These are phyloP conservation scores for Anoncus sp. DNA, from an alignment of 2,888 invertebrate genomes.

Conservation along the genomic window DNA sequence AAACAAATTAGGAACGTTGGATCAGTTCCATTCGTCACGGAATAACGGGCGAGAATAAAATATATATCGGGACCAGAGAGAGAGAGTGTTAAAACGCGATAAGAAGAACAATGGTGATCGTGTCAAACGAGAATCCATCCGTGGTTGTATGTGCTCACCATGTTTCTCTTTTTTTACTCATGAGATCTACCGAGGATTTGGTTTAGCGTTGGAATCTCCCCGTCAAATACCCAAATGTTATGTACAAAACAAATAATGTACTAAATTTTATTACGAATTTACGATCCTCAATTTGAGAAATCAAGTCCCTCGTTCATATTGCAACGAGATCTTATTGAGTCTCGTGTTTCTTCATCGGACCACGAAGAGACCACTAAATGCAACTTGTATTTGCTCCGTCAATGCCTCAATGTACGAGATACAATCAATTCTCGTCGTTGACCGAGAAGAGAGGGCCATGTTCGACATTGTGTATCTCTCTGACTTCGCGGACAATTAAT, in stretches of 20 bases:
- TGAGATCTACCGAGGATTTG: slow-evolving; percentile 12
- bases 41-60: slow-evolving; percentile 55
- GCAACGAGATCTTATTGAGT: slow-evolving; percentile 18
- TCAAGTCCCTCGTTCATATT: slow-evolving; percentile 31
- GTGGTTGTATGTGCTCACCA: slow-evolving; percentile 30
- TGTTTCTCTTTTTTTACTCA: slow-evolving; percentile 24
- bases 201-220: slow-evolving; percentile 13
- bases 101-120: slow-evolving; percentile 60
- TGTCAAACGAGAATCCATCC: slow-evolving; percentile 51
- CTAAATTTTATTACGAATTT: slow-evolving; percentile 40
- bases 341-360: slow-evolving; percentile 10
- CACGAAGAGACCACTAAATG: slow-evolving; percentile 22
- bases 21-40: slow-evolving; percentile 47
- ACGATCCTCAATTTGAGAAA: slow-evolving; percentile 10
- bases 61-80: slow-evolving; percentile 52
- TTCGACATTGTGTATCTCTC: slow-evolving; percentile 35
- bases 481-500: slow-evolving; percentile 62
- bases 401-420: slow-evolving; percentile 44
- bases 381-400: slow-evolving; percentile 13
- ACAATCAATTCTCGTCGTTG: slow-evolving; percentile 50
- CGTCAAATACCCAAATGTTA: background rate
- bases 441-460: slow-evolving; percentile 42
- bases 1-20: slow-evolving; percentile 45
- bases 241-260: slow-evolving; percentile 10
- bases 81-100: slow-evolving; percentile 57